Evolutionary conservation across 1,140 invertebrate species (phyloP).

Genomic region (Nixonia krombeini): DNA sequence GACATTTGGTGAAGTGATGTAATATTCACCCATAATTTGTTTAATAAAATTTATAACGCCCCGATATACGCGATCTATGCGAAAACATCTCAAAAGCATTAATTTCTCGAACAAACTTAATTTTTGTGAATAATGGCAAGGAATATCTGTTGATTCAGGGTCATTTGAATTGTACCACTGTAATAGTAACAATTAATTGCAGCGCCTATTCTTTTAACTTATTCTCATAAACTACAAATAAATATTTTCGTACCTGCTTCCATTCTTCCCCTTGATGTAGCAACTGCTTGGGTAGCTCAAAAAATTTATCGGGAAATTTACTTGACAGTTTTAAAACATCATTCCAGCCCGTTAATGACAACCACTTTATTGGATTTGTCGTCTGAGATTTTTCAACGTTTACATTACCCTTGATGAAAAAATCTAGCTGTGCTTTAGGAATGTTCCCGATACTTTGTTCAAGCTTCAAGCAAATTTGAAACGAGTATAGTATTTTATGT

Average conservation of each 20-base stretch:
- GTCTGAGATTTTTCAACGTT: slow-evolving; percentile 80
- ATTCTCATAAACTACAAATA: too few relatives aligned
- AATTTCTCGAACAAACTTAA: slow-evolving; percentile 81
- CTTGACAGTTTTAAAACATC: slow-evolving; percentile 81
- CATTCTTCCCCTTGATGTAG: slow-evolving; percentile 75
- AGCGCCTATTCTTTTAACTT: too few relatives aligned
- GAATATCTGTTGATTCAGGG: slow-evolving; percentile 80
- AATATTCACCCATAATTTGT: slow-evolving; percentile 86
- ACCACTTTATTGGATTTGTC: slow-evolving; percentile 80
- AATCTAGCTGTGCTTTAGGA: slow-evolving; percentile 83
- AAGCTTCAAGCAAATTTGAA: slow-evolving; percentile 89
- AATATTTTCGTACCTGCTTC: slow-evolving; percentile 77
- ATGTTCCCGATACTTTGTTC: slow-evolving; percentile 78
- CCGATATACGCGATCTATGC: slow-evolving; percentile 87
- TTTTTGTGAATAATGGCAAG: slow-evolving; percentile 77
- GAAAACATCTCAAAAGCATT: slow-evolving; percentile 88
- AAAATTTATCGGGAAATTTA: slow-evolving; percentile 80
- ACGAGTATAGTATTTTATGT: slow-evolving; percentile 91
- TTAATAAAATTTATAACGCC: slow-evolving; percentile 85
- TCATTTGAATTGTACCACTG: slow-evolving; percentile 88
- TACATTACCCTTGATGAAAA: slow-evolving; percentile 90
- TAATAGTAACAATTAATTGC: slow-evolving; percentile 36
- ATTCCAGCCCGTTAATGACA: slow-evolving; percentile 81
- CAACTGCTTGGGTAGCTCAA: slow-evolving; percentile 78
- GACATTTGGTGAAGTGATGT: slow-evolving; percentile 86